Evolutionary conservation across 2,113 vertebrate species (phyloP).

Genomic region (Entomyzon cyanotis): DNA sequence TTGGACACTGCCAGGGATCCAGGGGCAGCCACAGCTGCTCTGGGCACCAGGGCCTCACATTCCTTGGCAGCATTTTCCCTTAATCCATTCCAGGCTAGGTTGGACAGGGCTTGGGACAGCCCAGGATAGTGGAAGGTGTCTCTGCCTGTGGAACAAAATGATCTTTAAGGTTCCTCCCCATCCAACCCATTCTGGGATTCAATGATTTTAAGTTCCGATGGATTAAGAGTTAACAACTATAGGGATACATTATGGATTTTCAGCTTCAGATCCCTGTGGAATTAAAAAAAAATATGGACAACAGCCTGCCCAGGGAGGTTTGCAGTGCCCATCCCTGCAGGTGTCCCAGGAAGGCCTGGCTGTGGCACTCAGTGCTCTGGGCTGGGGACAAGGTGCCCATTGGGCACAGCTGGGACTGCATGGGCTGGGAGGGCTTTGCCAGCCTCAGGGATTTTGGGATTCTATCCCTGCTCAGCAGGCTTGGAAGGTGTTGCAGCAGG

Average conservation of each 20-base stretch:
- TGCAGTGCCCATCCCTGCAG: neutral
- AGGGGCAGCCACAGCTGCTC: neutral
- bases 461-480: neutral
- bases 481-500: accelerated
- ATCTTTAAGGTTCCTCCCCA: neutral
- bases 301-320: neutral
- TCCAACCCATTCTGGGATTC: neutral
- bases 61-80: neutral
- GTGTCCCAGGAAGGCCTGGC: neutral
- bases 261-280: neutral
- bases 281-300: neutral
- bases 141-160: neutral
- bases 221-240: neutral
- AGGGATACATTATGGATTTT: neutral
- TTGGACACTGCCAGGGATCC: neutral
- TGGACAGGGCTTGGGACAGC: neutral
- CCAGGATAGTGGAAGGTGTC: neutral
- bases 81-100: neutral
- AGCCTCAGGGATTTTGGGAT: accelerated
- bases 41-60: neutral
- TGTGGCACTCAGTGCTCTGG: neutral
- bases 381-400: neutral
- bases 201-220: neutral
- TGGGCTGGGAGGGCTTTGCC: neutral
- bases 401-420: neutral